Percentiles rank a stretch among this genome's conserved stretches.
phyloP scores from a whole-genome alignment of 2,797 vertebrate genomes.

The Lepilemur septentrionalis region DNA sequence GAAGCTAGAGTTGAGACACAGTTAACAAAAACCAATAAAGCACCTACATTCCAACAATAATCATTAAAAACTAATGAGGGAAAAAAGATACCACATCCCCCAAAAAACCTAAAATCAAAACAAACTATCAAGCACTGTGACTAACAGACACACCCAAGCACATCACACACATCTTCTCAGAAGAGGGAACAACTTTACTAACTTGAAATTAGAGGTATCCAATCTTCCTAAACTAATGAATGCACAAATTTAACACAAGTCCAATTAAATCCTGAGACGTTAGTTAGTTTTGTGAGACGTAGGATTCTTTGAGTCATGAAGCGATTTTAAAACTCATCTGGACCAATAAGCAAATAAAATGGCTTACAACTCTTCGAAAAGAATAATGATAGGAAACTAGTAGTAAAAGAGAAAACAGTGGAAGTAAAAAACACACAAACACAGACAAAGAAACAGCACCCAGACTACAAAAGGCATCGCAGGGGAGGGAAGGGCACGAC shows the following conservation, averaged over 20 bases:
- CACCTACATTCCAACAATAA: neutral
- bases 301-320: neutral
- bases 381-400: neutral
- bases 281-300: neutral
- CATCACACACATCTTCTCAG: rapidly evolving
- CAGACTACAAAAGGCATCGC: too few relatives aligned
- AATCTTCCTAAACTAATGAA: neutral
- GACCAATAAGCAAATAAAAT: neutral
- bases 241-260: neutral
- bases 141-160: neutral
- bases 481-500: rapidly evolving
- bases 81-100: neutral
- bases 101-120: neutral
- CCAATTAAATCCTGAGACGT: neutral
- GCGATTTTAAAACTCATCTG: neutral
- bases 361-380: neutral
- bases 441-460: neutral
- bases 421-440: neutral
- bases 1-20: too few relatives aligned
- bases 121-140: rapidly evolving
- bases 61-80: too few relatives aligned
- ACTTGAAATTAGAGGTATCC: neutral
- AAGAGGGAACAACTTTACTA: rapidly evolving
- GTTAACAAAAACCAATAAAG: neutral
- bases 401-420: neutral